Evolutionary conservation across 2,888 invertebrate species (phyloP).

Genomic region (Drosophila yooni): DNA sequence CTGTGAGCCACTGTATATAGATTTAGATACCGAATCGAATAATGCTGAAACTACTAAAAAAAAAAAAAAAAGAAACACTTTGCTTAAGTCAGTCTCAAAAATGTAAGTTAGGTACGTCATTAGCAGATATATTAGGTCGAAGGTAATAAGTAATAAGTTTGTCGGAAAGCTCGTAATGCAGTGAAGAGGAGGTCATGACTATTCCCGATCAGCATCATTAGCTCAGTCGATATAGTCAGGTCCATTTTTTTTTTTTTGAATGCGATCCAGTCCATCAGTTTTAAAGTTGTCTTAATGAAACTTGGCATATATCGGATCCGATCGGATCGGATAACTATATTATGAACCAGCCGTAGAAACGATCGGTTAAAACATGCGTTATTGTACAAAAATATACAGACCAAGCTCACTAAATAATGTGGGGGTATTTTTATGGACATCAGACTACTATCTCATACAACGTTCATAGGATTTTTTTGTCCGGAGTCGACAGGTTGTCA

Average conservation of each 20-base stretch:
- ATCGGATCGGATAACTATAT: not conserved
- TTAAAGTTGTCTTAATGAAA: not conserved
- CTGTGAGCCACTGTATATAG: not conserved
- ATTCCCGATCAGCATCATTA: not conserved
- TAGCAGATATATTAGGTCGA: not conserved
- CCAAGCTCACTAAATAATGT: not conserved
- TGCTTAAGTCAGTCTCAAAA: not conserved
- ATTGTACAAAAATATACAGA: not conserved
- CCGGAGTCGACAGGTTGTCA: not conserved
- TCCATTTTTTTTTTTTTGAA: no score
- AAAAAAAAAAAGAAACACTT: no score
- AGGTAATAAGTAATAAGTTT: not conserved
- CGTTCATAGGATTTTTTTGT: not conserved
- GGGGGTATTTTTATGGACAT: not conserved
- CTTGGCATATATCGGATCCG: not conserved
- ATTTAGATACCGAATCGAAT: constrained; percentile 5
- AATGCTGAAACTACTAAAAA: not conserved
- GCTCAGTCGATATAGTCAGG: not conserved
- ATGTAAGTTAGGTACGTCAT: not conserved
- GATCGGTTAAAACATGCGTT: not conserved
- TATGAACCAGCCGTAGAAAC: not conserved
- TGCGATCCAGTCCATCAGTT: no score
- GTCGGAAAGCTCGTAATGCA: not conserved
- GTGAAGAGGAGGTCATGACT: not conserved
- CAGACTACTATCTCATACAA: not conserved